These are phyloP conservation scores for Apoderus coryli DNA, from an alignment of 2,888 invertebrate species.

Conservation along the genomic window DNA sequence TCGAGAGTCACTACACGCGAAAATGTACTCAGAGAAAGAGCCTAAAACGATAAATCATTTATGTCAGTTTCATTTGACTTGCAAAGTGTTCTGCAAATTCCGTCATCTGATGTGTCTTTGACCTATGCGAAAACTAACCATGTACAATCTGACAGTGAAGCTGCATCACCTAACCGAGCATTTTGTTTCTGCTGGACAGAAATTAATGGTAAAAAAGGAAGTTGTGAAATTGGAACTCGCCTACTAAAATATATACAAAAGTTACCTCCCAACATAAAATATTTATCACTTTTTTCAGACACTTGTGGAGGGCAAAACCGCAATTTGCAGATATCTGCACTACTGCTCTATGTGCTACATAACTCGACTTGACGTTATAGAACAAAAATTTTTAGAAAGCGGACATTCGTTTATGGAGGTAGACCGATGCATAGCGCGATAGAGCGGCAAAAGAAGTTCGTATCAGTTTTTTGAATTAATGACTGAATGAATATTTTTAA, in stretches of 20 bases:
- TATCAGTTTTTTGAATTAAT: constrained; percentile 4
- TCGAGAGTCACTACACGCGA: constrained; percentile 7
- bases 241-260: constrained; percentile 13
- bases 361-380: no score
- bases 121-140: constrained; percentile 20
- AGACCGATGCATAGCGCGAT: constrained; percentile 10
- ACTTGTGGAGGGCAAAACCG: constrained; percentile 4
- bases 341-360: constrained; percentile 2
- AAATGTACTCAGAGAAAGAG: constrained; percentile 11
- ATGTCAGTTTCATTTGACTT: constrained; percentile 19
- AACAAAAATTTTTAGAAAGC: constrained; percentile 9
- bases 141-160: constrained; percentile 24
- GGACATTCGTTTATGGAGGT: constrained; percentile 11
- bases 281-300: constrained; percentile 1
- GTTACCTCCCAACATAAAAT: constrained; percentile 7
- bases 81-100: constrained; percentile 21
- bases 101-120: constrained; percentile 19
- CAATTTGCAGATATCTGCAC: constrained; percentile 4
- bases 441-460: constrained; percentile 4
- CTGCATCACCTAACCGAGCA: constrained; percentile 20
- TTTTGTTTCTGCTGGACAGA: constrained; percentile 22
- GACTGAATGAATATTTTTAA: constrained; percentile 7
- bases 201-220: constrained; percentile 23
- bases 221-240: constrained; percentile 22
- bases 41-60: constrained; percentile 16